Evolutionary conservation across 2,888 invertebrate species (phyloP).

Genomic region (Acleris literana): DNA sequence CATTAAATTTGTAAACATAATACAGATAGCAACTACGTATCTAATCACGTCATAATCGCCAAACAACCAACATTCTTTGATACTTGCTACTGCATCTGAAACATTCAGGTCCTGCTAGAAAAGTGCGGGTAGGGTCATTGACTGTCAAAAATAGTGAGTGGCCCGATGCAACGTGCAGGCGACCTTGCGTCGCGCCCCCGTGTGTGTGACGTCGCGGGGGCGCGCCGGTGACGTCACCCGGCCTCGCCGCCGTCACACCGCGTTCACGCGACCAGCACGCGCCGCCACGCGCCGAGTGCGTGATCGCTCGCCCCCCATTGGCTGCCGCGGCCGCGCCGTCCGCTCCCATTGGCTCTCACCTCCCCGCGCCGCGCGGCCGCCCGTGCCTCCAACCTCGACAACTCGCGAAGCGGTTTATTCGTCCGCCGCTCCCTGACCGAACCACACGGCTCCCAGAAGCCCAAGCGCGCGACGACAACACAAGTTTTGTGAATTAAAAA

Average conservation of each 20-base stretch:
- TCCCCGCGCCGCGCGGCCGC: conserved; percentile 86
- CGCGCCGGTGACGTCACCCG: conserved; percentile 84
- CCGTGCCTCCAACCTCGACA: conserved; percentile 78
- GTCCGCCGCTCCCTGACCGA: conserved; percentile 72
- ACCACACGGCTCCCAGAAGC: conserved; percentile 72
- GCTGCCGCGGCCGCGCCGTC: conserved; percentile 88
- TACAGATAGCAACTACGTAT: background rate
- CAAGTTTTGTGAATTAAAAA: conserved; percentile 79
- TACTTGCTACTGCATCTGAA: background rate
- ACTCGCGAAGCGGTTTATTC: conserved; percentile 77
- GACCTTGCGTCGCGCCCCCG: conserved; percentile 70
- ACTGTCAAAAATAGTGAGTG: conserved; percentile 30
- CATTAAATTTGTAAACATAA: background rate
- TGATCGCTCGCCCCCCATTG: conserved; percentile 86
- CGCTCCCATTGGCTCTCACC: conserved; percentile 83
- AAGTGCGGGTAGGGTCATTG: conserved; percentile 20
- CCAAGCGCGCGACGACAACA: conserved; percentile 58
- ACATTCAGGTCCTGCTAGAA: background rate
- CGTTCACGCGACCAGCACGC: conserved; percentile 94
- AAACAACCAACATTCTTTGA: background rate
- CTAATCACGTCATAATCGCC: background rate
- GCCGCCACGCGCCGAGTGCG: conserved; percentile 89
- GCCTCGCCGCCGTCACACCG: conserved; percentile 84
- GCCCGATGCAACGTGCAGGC: conserved; percentile 41
- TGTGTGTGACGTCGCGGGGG: conserved; percentile 58